Percentiles rank a stretch among this genome's conserved stretches.
Conservation (phyloP, 2,888 invertebrate genomes). For the Andrena minutula region DNA sequence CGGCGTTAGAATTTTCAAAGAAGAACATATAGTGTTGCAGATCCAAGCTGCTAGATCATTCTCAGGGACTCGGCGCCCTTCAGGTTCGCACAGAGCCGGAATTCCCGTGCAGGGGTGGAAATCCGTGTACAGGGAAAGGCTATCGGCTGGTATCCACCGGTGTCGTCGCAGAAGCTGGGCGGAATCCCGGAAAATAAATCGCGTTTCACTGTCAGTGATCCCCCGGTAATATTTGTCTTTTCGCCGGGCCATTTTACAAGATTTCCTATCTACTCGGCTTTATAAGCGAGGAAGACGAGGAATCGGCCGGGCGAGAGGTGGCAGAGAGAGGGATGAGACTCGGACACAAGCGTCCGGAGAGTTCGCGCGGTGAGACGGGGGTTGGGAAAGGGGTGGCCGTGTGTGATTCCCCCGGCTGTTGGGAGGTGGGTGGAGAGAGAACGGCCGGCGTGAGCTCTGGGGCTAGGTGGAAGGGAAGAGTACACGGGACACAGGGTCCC, state of each 20-base stretch:
- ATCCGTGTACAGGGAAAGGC: slow-evolving; percentile 45
- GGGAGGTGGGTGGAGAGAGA: slow-evolving; percentile 17
- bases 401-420: slow-evolving; percentile 50
- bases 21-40: too few relatives aligned
- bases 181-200: slow-evolving; percentile 75
- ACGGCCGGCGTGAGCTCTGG: slow-evolving; percentile 30
- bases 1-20: too few relatives aligned
- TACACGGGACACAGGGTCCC: slow-evolving; percentile 73
- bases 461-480: slow-evolving; percentile 42
- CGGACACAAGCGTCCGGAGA: slow-evolving; percentile 60
- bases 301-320: slow-evolving; percentile 64
- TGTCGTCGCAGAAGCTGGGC: slow-evolving; percentile 50
- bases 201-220: slow-evolving; percentile 75
- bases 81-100: neutral
- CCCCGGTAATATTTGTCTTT: slow-evolving; percentile 80
- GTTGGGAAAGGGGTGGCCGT: slow-evolving; percentile 48
- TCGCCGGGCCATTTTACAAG: slow-evolving; percentile 81
- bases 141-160: slow-evolving; percentile 54
- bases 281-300: slow-evolving; percentile 73
- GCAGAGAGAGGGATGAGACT: slow-evolving; percentile 33
- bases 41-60: neutral
- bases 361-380: slow-evolving; percentile 50
- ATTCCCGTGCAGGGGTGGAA: slow-evolving; percentile 36
- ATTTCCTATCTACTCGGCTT: slow-evolving; percentile 79
- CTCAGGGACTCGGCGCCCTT: neutral